Conservation (phyloP, 2,888 invertebrate species). For the Ligdia adustata region DNA sequence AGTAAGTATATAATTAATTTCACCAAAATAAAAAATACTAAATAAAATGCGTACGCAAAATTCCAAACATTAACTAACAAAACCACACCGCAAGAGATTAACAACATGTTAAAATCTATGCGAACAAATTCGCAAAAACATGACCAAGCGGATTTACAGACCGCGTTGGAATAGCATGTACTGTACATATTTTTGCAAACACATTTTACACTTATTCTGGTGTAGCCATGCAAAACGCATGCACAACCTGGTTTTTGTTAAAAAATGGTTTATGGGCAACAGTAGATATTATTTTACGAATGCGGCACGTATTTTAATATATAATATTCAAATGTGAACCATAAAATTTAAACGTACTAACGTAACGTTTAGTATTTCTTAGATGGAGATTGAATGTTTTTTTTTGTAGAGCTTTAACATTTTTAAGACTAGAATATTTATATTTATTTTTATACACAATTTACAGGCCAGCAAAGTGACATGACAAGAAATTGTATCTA, state of each 20-base stretch:
- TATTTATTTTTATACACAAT: no score
- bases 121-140: conserved; percentile 8
- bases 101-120: conserved; percentile 5
- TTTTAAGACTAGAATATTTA: no score
- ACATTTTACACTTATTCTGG: conserved; percentile 23
- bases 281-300: conserved; percentile 18
- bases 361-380: no score
- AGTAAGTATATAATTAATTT: no score
- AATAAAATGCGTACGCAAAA: no score
- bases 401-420: no score
- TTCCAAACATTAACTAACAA: background rate
- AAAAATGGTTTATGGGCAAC: conserved; percentile 22
- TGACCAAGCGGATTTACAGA: conserved; percentile 12
- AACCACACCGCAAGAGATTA: background rate
- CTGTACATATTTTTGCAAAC: conserved; percentile 21
- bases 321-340: background rate
- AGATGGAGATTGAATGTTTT: no score
- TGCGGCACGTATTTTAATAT: conserved; percentile 2
- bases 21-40: no score
- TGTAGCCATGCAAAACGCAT: conserved; percentile 24
- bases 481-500: no score
- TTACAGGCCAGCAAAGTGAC: no score
- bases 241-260: conserved; percentile 12
- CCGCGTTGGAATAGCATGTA: conserved; percentile 12
- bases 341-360: background rate